Base-by-base conservation (phyloP, 2,797 vertebrate genomes). In the Enteromius radiatus region DNA sequence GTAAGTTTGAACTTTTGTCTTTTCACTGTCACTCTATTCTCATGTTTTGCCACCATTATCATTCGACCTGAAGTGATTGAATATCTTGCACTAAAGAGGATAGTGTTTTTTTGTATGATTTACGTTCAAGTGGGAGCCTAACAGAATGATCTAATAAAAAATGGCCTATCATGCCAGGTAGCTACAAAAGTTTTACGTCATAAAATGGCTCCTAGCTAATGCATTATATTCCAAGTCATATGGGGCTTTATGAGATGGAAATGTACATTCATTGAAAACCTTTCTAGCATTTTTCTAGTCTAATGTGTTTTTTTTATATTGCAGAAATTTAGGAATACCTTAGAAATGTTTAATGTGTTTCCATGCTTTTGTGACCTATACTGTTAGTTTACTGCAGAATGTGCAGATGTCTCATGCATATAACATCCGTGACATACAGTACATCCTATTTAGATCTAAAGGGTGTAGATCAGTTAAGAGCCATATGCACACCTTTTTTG, bases 391-490 rank as follows among this genome's bases (percentile, higher is more conserved):
- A 10, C 10, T 70, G n/a, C 78, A 54, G 5, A 43, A 41, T 21
- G 15, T 8, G 49, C 19, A 26, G 56, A 26, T 26, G 26, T 28
- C 47, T 17, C 9, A 6, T 68, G 14, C 54, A 8, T 17, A 41
- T 64, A 49, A 74, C 59, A 52, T 41, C 33, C 17, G 6, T 81
- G 43, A 64, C 11, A 41, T 70, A 47, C 26, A 31, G 61, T 31
- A 31, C 59, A 65, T 81, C 59, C 70, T 81, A 28, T 47, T 47
- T 17, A 47, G 28, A 61, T 49, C 26, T 23, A 26, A 11, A 73
- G 41, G 11, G 11, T 80, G 36, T 61, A 61, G 67, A 56, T 23
- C 36, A n/a, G 31, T 74, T 73, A 28, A 65, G 9, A 81, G 33
- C 14, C 17, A 11, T 52, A 17, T 23, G 36, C 12, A 61, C n/a